Percentiles rank a stretch among this genome's conserved stretches.
Conservation (phyloP, 2,113 vertebrate species). For the Meleagris gallopavo region DNA sequence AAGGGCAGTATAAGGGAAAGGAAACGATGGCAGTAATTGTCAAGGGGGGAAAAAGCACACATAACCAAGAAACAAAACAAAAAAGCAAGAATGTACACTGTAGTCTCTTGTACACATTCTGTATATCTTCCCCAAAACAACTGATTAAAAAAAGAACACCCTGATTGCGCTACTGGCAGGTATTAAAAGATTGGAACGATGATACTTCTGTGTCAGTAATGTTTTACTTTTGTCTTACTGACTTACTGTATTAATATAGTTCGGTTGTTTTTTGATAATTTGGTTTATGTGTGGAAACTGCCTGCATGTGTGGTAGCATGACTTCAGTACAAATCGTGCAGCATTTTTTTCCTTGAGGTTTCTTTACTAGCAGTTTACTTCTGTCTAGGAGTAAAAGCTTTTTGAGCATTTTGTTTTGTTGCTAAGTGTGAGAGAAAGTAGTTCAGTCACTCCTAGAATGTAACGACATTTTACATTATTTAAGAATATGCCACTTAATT, state of each 20-base stretch:
- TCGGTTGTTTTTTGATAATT: background rate
- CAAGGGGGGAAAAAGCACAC: no score
- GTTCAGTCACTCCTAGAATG: background rate
- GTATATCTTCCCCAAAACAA: background rate
- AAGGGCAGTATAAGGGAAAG: background rate
- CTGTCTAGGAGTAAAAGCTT: background rate
- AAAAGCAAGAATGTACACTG: background rate
- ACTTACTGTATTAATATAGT: background rate
- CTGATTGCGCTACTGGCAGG: background rate
- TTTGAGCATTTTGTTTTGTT: background rate
- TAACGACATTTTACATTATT: constrained; percentile 48
- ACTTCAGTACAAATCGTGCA: background rate
- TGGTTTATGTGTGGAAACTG: background rate
- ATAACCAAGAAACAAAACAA: background rate
- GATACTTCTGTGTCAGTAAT: background rate
- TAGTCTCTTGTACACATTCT: background rate
- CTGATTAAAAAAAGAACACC: background rate
- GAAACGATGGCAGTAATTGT: background rate
- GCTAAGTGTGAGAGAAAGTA: background rate
- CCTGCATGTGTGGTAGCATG: background rate
- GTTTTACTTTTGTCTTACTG: background rate
- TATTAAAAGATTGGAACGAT: background rate
- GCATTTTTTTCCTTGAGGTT: background rate
- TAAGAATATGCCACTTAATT: constrained; percentile 59
- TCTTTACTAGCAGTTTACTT: background rate